Evolutionary conservation across 2,113 vertebrate genomes (phyloP).

Genomic region (Perccottus glenii): DNA sequence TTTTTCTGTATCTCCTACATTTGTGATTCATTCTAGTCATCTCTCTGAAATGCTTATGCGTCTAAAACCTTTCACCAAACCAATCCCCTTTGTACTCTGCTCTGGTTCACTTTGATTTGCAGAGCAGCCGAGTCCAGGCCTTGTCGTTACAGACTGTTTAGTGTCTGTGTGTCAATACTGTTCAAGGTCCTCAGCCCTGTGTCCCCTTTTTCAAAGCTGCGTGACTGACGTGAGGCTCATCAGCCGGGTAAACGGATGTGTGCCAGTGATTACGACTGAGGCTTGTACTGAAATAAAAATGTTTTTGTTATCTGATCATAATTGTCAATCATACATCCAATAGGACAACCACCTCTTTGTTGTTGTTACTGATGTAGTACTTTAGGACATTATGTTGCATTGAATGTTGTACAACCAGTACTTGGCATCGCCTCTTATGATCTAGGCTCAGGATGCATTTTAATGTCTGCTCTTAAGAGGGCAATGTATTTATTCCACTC

Average conservation of each 20-base stretch:
- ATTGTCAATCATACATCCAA: too few species aligned
- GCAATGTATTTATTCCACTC: too few species aligned
- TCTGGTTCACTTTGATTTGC: slow-evolving; percentile 19
- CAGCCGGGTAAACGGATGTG: slow-evolving; percentile 18
- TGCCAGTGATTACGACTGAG: slow-evolving; percentile 11
- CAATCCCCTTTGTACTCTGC: slow-evolving; percentile 15
- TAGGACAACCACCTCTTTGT: too few species aligned
- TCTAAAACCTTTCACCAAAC: too few species aligned
- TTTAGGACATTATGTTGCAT: background rate
- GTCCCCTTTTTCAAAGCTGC: slow-evolving; percentile 7
- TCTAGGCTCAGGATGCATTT: too few species aligned
- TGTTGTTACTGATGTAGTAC: too few species aligned
- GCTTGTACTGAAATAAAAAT: background rate
- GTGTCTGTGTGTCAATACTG: slow-evolving; percentile 32
- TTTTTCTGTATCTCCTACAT: too few species aligned
- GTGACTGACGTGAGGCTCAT: slow-evolving; percentile 12
- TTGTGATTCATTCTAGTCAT: too few species aligned
- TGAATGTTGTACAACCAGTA: background rate
- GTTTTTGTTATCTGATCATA: too few species aligned
- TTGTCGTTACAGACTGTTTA: slow-evolving; percentile 14
- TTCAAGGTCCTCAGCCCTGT: slow-evolving; percentile 35
- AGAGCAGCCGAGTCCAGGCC: background rate
- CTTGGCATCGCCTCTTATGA: too few species aligned
- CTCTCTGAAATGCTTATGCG: too few species aligned
- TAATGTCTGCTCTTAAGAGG: too few species aligned